Base-by-base conservation (phyloP, 2,888 invertebrate genomes). In the Merodon equestris region DNA sequence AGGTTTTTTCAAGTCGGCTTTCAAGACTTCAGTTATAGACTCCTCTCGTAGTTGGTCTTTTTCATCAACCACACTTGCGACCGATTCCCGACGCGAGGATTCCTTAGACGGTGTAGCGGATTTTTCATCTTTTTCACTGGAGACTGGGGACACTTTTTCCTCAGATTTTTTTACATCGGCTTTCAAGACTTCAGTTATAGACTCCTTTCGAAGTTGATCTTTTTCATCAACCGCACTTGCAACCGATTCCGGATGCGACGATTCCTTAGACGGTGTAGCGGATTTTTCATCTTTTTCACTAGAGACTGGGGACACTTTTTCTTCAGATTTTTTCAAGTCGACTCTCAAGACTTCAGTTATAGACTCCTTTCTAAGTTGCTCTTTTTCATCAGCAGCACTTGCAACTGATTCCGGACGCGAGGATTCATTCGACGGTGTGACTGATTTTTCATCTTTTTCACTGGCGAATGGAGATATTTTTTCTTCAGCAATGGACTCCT, bases 351-450 rank as follows among this genome's bases (percentile, higher is more conserved):
- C 81, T 17, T 83, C 83, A 1, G 83, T 71, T 60, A 58, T 82
- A 9, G 84, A 84, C 17, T 83, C 83, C 67, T 83, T 77, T 83
- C 50, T n/a, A 53, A 83, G 82, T 27, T 51, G 82, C 83, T 61
- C 73, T 0, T 60, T 81, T 83, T 10, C 72, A n/a, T n/a, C 17
- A 13, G 61, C 57, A 4, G 74, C 82, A n/a, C 67, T 82, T 1
- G 45, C 74, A 9, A 58, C 81, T 0, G 88, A 86, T n/a, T 84
- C 83, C 1, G 87, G 88, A 42, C 88, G 87, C 0, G 89, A 87
- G 10, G 75, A 54, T 14, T 83, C 81, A 19, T 83, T 82, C 9
- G 79, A 58, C 0, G 70, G 19, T 4, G 38, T 48, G 4, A 47
- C 58, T 9, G 76, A 50, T 50, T 75, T 82, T 9, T 83, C 83